Evolutionary conservation across 2,888 invertebrate species (phyloP), one percentile per base, ranked within the genome.

Genomic region (Aleiodes testaceus): DNA sequence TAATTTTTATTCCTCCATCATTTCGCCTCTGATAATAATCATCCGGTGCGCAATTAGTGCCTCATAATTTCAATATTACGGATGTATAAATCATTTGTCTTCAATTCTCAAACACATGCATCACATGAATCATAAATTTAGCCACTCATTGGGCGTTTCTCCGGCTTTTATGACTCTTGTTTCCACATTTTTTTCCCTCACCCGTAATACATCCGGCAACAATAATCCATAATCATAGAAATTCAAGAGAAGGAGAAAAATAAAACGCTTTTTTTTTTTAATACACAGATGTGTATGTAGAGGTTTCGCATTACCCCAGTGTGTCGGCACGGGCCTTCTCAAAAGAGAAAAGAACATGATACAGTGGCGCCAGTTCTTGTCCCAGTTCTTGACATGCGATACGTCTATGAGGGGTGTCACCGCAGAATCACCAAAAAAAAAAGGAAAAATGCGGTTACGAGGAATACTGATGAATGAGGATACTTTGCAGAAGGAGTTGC

Each of bases 321-420:
- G 63, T 63, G 45, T 44, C 77, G 70, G 72, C 73, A 74, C 76
- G 76, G 72, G 70, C 66, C 74, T 68, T 74, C 66, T 74, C 61
- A 76, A 78, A 72, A 53, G 72, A 68, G 72, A 72, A 75, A 75
- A 70, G 79, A 78, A 76, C 72, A 84, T 81, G 85, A 83, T 83
- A 78, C 80, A 74, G 78, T 83, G 87, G 87, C 87, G 87, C 87
- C 87, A 82, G 79, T 79, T 76, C 80, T 77, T 79, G 26, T 82
- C 77, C 83, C 74, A 49, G n/a, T n/a, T 80, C 72, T 74, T 79
- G 86, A 84, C 87, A 87, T 82, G 84, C 82, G 84, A 87, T 85
- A 81, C 81, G 84, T 81, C 80, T 80, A 78, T 78, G 75, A 36
- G 76, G 81, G 81, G 82, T 82, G 83, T 82, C 78, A 81, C 61